Base-by-base conservation (phyloP, 2,888 invertebrate species). In the Pherbina coryleti region DNA sequence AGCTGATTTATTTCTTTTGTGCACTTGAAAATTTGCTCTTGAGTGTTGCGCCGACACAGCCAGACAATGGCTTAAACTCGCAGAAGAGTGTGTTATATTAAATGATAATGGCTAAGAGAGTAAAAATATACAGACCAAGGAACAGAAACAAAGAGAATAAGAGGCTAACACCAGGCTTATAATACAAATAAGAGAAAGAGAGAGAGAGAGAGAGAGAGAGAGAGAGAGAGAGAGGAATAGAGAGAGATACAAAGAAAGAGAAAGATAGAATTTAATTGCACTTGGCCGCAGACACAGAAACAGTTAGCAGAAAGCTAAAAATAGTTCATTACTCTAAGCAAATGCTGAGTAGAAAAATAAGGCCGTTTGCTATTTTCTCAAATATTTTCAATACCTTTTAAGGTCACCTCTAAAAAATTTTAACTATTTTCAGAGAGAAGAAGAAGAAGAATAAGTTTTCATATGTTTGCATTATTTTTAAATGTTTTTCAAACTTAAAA, bases 1-100 rank as follows among this genome's bases (percentile, higher is more conserved):
- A 84, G 81, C 75, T 84, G 85, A 84, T 86, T 86, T 84, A 85
- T 85, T 80, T 84, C 78, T 81, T 81, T 81, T 82, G 84, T 86
- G 86, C 86, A 86, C 85, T 85, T 86, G 86, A 85, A 85, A 81
- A 31, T 67, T 70, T 9, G 17, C 44, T n/a, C 25, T 25, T 34
- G 31, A 77, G 77, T 55, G 51, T 17, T 37, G 22, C 62, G 57
- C 62, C 25, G 66, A 5, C 44, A 57, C 19, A 71, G 14, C 44
- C 11, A 1, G 2, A 2, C 44, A 44, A 44, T 44, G 44, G 37
- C 37, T 8, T 7, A 37, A 37, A 37, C 8, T 7, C 8, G 8
- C 8, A 8, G 37, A 31, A 31, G 37, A 37, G 37, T 37, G 37
- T 31, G 31, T 5, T 8, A 37, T 37, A 37, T 28, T 19, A n/a